Percentiles rank a stretch among this genome's conserved stretches.
phyloP scores from a whole-genome alignment of 2,888 invertebrate genomes.

The Tinea trinotella region DNA sequence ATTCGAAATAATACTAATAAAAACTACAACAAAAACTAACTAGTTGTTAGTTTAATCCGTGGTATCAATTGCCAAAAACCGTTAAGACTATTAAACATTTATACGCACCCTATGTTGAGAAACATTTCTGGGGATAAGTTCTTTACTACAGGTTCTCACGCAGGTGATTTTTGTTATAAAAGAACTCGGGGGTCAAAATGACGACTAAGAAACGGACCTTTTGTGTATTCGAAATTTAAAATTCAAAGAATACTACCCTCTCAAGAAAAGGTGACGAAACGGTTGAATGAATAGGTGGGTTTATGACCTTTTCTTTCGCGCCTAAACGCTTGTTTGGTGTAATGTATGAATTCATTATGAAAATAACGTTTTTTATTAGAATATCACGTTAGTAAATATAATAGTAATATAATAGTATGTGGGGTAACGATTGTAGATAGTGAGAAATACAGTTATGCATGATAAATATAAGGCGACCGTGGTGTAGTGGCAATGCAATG shows the following conservation, averaged over 20 bases:
- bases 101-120: slow-evolving; percentile 30
- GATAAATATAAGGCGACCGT: no score
- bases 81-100: slow-evolving; percentile 41
- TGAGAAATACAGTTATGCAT: no score
- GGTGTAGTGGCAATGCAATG: no score
- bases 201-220: slow-evolving; percentile 10
- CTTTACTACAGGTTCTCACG: slow-evolving; percentile 22
- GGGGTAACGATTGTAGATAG: no score
- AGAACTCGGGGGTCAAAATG: slow-evolving; percentile 10
- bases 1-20: slow-evolving; percentile 9
- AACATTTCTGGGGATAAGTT: slow-evolving; percentile 16
- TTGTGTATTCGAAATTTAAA: slow-evolving; percentile 15
- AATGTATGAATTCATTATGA: neutral
- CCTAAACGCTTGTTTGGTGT: slow-evolving; percentile 11
- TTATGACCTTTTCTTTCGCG: slow-evolving; percentile 1
- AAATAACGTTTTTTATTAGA: no score
- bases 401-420: no score
- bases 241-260: slow-evolving; percentile 16
- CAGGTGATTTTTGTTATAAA: slow-evolving; percentile 7
- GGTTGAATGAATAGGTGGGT: slow-evolving; percentile 11
- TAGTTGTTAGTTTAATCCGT: slow-evolving; percentile 23
- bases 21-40: slow-evolving; percentile 19
- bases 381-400: no score
- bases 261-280: slow-evolving; percentile 18
- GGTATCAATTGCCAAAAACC: slow-evolving; percentile 33